phyloP scores from a whole-genome alignment of 2,888 invertebrate species.

The Agrotis segetum region DNA sequence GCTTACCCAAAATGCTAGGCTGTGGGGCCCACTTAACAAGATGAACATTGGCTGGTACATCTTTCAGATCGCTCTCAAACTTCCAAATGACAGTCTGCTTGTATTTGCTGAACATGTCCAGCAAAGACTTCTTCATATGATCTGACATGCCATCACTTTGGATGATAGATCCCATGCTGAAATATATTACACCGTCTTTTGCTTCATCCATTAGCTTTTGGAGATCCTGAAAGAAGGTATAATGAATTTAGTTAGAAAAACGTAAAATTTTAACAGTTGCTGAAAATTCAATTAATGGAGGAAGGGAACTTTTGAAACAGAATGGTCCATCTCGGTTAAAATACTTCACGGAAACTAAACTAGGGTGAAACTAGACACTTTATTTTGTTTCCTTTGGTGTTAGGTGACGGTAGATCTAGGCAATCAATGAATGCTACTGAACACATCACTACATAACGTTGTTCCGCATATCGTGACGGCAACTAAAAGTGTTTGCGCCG shows the following conservation, averaged over 20 bases:
- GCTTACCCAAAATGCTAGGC: conserved; percentile 72
- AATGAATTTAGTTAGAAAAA: not conserved
- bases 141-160: conserved; percentile 73
- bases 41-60: conserved; percentile 77
- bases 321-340: not conserved
- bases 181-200: conserved; percentile 77
- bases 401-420: no score
- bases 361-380: no score
- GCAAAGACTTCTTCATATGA: conserved; percentile 71
- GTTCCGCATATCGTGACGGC: no score
- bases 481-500: no score
- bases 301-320: not conserved
- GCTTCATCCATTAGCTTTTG: conserved; percentile 77
- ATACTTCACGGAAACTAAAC: not conserved
- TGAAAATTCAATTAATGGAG: no score
- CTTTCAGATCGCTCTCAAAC: conserved; percentile 75
- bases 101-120: conserved; percentile 76
- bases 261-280: no score
- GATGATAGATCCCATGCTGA: conserved; percentile 78
- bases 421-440: no score
- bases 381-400: no score
- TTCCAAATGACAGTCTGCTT: conserved; percentile 83
- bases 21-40: conserved; percentile 83
- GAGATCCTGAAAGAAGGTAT: conserved; percentile 71
- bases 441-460: no score